Percentiles rank a stretch among this genome's conserved stretches.
Evolutionary conservation across 2,113 vertebrate genomes (phyloP).

Genomic region (Jacana jacana): DNA sequence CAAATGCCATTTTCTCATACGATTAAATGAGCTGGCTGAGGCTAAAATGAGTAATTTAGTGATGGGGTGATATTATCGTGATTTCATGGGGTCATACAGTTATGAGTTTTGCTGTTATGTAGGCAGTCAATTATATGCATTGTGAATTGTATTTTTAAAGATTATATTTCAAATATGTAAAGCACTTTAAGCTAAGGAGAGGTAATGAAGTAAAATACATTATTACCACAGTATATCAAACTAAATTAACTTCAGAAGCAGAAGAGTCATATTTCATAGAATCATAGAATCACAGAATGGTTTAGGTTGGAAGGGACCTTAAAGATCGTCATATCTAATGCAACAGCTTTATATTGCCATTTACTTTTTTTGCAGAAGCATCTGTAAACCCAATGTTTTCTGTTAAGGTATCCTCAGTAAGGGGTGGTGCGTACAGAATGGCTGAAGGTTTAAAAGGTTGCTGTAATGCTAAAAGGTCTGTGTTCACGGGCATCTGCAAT

Average conservation of each 20-base stretch:
- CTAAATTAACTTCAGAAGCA: not conserved
- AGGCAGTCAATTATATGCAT: not conserved
- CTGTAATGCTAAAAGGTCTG: too few species aligned
- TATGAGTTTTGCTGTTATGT: not conserved
- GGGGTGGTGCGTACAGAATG: too few species aligned
- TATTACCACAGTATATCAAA: not conserved
- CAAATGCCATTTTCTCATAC: not conserved
- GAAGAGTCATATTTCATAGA: not conserved
- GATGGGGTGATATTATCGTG: not conserved
- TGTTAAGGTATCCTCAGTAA: too few species aligned
- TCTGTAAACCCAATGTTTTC: too few species aligned
- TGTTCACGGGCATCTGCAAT: too few species aligned
- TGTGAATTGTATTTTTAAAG: not conserved
- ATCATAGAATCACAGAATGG: too few species aligned
- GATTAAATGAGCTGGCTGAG: not conserved
- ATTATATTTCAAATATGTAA: not conserved
- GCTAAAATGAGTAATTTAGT: not conserved
- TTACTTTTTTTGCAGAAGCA: too few species aligned
- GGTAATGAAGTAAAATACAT: not conserved
- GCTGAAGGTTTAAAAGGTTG: too few species aligned
- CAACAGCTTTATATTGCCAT: too few species aligned
- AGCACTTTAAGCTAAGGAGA: not conserved
- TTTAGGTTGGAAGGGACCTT: too few species aligned
- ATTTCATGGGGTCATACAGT: not conserved
- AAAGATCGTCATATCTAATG: too few species aligned